These are phyloP conservation scores for Notodromas monacha DNA, from an alignment of 2,888 invertebrate species.

Conservation along the genomic window DNA sequence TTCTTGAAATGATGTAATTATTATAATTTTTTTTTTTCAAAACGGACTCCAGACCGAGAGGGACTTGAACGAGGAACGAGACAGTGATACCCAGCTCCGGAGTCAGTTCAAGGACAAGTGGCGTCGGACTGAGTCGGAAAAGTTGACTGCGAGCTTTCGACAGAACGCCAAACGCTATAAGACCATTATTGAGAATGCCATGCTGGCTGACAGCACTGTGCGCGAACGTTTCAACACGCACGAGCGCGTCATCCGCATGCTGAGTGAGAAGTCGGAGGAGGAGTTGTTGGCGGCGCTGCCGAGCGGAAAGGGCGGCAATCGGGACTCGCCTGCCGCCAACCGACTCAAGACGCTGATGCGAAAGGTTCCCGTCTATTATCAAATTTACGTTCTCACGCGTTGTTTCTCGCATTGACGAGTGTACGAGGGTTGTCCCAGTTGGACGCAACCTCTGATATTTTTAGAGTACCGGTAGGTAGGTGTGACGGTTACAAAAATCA, in stretches of 20 bases:
- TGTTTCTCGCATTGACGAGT: no score
- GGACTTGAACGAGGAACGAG: slow-evolving; percentile 60
- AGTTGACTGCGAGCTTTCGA: slow-evolving; percentile 57
- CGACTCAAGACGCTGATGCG: slow-evolving; percentile 41
- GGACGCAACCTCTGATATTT: no score
- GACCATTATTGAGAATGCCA: slow-evolving; percentile 29
- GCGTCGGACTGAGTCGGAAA: slow-evolving; percentile 55
- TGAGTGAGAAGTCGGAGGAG: slow-evolving; percentile 35
- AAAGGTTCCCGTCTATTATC: no score
- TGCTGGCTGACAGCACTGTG: slow-evolving; percentile 42
- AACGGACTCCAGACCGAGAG: slow-evolving; percentile 34
- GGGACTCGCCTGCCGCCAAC: slow-evolving; percentile 22
- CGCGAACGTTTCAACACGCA: slow-evolving; percentile 51
- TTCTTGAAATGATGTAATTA: no score
- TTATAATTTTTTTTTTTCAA: no score
- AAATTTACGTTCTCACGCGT: no score
- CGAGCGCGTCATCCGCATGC: slow-evolving; percentile 38
- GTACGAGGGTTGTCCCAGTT: no score
- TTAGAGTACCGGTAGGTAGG: no score
- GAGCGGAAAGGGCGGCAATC: slow-evolving; percentile 15
- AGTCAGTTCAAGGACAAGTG: slow-evolving; percentile 71
- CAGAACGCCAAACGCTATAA: slow-evolving; percentile 70
- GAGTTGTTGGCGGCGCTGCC: slow-evolving; percentile 38
- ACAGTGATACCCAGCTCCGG: slow-evolving; percentile 54
- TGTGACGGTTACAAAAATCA: no score